These are phyloP conservation scores for Drosophila nr. perissopoda DNA, from an alignment of 2,888 invertebrate genomes.

Conservation along the genomic window DNA sequence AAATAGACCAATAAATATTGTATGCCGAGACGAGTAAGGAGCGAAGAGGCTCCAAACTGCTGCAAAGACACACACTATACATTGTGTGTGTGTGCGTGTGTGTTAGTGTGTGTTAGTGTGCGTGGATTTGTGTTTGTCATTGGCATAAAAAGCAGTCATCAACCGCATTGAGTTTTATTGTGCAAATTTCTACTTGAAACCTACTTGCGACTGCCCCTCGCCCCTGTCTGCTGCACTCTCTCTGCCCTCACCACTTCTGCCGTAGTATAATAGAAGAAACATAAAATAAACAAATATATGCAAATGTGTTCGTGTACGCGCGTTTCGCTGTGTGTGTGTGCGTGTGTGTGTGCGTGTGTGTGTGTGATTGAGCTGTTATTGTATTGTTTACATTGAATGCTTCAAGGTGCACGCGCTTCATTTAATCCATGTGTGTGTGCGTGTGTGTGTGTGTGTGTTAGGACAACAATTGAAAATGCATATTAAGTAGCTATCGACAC, in stretches of 20 bases:
- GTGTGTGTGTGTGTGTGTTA: conserved; percentile 29
- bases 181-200: conserved; percentile 70
- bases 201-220: conserved; percentile 40
- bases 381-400: conserved; percentile 66
- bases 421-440: conserved; percentile 38
- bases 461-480: conserved; percentile 72
- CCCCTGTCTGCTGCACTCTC: neutral
- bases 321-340: conserved; percentile 1
- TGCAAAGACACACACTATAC: conserved; percentile 4
- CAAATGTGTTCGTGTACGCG: conserved; percentile 52
- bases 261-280: conserved; percentile 53
- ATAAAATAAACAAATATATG: conserved; percentile 78
- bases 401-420: conserved; percentile 70
- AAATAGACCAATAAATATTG: conserved; percentile 82
- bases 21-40: conserved; percentile 37
- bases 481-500: conserved; percentile 64
- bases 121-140: conserved; percentile 40
- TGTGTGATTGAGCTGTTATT: conserved; percentile 27
- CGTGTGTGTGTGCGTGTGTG: neutral
- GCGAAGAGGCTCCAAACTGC: conserved; percentile 19
- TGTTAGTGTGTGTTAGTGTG: neutral
- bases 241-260: neutral
- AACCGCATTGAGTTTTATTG: conserved; percentile 70
- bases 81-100: neutral
- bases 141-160: conserved; percentile 64